Percentiles rank a stretch among this genome's conserved stretches.
These are phyloP conservation scores for Drosophila athabasca DNA, from an alignment of 1,140 invertebrate species.

Conservation along the genomic window DNA sequence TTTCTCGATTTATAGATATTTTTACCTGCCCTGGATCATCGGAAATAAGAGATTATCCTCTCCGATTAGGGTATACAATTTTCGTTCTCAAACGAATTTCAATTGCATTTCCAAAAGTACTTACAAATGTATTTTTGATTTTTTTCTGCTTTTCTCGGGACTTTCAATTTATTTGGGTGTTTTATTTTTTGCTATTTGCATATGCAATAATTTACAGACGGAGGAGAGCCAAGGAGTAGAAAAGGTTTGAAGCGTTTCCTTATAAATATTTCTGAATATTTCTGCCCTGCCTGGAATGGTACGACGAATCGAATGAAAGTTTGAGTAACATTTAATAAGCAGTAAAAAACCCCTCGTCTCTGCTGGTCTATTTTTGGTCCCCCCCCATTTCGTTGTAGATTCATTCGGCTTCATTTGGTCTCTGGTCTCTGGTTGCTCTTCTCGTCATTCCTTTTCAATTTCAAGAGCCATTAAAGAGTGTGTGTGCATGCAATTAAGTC, in stretches of 20 bases:
- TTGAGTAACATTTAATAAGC: conserved; percentile 66
- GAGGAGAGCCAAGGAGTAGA: conserved; percentile 9
- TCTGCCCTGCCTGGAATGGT: conserved; percentile 7
- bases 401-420: not conserved
- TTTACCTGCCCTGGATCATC: too few species aligned
- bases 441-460: conserved; percentile 53
- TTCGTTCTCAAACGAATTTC: not conserved
- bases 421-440: too few species aligned
- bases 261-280: conserved; percentile 34
- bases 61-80: not conserved
- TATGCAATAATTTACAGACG: conserved; percentile 64
- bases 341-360: conserved; percentile 54
- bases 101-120: not conserved
- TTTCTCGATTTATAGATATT: too few species aligned
- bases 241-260: conserved; percentile 23
- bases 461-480: conserved; percentile 78
- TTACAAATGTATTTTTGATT: conserved; percentile 4
- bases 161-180: conserved; percentile 48
- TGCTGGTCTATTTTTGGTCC: conserved; percentile 31
- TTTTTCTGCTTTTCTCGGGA: conserved; percentile 6
- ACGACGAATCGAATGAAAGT: not conserved
- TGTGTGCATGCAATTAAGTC: conserved; percentile 78
- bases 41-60: too few species aligned
- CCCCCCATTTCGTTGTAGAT: conserved; percentile 26
- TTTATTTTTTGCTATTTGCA: conserved; percentile 61